These are phyloP conservation scores for Cuculus canorus DNA, from an alignment of 2,797 vertebrate genomes.

Conservation along the genomic window DNA sequence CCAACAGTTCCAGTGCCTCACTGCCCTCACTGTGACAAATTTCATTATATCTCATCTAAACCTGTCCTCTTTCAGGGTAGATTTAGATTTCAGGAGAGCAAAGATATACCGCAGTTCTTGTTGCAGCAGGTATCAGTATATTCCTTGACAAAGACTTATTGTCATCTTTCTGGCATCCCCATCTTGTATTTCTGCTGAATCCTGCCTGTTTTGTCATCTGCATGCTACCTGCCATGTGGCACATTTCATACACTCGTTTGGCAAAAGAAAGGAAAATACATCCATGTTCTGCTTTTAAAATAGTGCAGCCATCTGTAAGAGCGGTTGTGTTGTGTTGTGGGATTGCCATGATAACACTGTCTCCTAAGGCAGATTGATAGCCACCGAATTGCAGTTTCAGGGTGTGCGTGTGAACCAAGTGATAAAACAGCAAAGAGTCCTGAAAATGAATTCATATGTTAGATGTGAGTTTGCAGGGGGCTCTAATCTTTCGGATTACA, in stretches of 20 bases:
- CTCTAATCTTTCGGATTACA: not conserved
- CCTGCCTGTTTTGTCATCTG: conserved; percentile 56
- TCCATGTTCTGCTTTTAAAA: conserved; percentile 33
- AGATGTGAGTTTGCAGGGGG: not conserved
- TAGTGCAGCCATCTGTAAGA: conserved; percentile 25
- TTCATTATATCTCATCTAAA: too few relatives aligned
- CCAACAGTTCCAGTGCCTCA: too few relatives aligned
- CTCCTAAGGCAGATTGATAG: conserved; percentile 16
- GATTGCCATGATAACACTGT: not conserved
- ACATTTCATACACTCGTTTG: conserved; percentile 14
- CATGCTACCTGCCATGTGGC: conserved; percentile 62
- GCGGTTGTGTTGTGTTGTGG: conserved; percentile 34
- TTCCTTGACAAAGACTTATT: not conserved
- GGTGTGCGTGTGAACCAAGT: not conserved
- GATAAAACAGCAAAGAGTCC: conserved; percentile 20
- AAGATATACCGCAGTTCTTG: not conserved
- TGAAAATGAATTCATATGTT: not conserved
- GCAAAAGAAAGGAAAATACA: conserved; percentile 44
- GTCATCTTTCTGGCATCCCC: conserved; percentile 41
- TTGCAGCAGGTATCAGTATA: not conserved
- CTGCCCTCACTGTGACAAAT: too few relatives aligned
- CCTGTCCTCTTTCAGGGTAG: too few relatives aligned
- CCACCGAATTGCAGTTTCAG: not conserved
- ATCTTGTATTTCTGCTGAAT: conserved; percentile 62
- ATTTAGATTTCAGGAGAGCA: not conserved